phyloP scores from a whole-genome alignment of 2,888 invertebrate species.

The Harpalus rubripes region DNA sequence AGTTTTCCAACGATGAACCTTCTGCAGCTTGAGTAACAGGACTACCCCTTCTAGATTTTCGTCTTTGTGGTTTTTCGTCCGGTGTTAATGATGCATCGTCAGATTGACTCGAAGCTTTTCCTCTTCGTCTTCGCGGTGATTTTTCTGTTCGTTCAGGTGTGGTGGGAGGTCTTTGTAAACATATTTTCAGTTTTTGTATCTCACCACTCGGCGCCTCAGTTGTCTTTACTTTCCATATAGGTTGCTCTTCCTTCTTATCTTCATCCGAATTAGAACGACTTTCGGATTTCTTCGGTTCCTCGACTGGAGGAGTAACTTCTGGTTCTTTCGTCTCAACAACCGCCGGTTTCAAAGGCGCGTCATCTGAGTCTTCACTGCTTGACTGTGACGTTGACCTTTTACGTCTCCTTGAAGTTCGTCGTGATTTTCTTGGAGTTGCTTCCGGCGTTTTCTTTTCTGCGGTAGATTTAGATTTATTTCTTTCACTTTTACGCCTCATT shows the following conservation, averaged over 20 bases:
- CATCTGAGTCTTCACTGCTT: constrained; percentile 72
- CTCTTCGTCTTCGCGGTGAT: constrained; percentile 78
- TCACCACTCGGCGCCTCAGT: constrained; percentile 80
- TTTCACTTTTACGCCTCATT: constrained; percentile 88
- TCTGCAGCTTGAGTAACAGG: constrained; percentile 42
- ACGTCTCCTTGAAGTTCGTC: constrained; percentile 77
- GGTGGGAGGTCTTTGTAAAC: constrained; percentile 80
- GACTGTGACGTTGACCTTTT: constrained; percentile 77
- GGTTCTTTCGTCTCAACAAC: constrained; percentile 67
- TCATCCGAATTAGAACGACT: constrained; percentile 69
- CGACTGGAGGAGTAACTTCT: constrained; percentile 61
- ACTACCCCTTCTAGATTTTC: constrained; percentile 70
- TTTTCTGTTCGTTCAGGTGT: constrained; percentile 80
- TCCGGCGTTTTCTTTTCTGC: constrained; percentile 81
- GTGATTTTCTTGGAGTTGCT: constrained; percentile 75
- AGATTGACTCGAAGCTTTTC: constrained; percentile 79
- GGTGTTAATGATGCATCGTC: constrained; percentile 78
- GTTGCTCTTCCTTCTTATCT: constrained; percentile 75
- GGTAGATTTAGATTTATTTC: constrained; percentile 83
- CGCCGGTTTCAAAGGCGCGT: constrained; percentile 70
- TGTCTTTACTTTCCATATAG: constrained; percentile 80
- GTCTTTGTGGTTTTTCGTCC: constrained; percentile 78
- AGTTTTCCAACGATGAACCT: constrained; percentile 67
- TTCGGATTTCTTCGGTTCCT: constrained; percentile 59
- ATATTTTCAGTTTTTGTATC: constrained; percentile 83